Conservation (phyloP, 2,888 invertebrate genomes). For the Amorpha juglandis region DNA sequence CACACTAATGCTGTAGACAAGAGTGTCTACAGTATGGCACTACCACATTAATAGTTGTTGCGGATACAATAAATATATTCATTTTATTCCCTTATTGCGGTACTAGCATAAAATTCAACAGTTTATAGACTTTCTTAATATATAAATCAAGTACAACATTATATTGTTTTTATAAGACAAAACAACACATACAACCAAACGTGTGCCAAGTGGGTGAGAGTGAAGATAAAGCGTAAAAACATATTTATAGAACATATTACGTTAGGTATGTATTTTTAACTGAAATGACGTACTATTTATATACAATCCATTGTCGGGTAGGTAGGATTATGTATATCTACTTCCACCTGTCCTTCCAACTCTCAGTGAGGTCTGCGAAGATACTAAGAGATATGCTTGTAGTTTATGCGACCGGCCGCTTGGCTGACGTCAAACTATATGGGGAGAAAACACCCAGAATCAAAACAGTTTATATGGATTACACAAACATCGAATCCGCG, state of each 20-base stretch:
- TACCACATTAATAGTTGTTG: no score
- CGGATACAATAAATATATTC: no score
- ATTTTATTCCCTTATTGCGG: no score
- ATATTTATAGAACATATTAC: constrained; percentile 15
- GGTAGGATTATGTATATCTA: neutral
- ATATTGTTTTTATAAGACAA: constrained; percentile 53
- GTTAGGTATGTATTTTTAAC: constrained; percentile 21
- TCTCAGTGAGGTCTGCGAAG: no score
- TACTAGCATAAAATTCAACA: no score
- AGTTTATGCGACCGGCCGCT: no score
- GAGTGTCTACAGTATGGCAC: no score
- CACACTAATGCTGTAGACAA: no score
- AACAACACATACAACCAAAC: constrained; percentile 41
- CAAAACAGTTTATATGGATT: neutral
- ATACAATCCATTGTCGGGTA: constrained; percentile 6
- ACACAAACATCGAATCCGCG: neutral
- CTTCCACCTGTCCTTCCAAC: no score
- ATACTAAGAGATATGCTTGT: no score
- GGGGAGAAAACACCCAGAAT: no score
- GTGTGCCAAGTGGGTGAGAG: constrained; percentile 80
- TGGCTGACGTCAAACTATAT: no score
- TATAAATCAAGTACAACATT: neutral
- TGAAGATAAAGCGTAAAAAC: constrained; percentile 48
- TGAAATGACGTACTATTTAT: constrained; percentile 20
- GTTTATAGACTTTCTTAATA: neutral